Conservation (phyloP, 2,113 vertebrate genomes). For the Meles meles region DNA sequence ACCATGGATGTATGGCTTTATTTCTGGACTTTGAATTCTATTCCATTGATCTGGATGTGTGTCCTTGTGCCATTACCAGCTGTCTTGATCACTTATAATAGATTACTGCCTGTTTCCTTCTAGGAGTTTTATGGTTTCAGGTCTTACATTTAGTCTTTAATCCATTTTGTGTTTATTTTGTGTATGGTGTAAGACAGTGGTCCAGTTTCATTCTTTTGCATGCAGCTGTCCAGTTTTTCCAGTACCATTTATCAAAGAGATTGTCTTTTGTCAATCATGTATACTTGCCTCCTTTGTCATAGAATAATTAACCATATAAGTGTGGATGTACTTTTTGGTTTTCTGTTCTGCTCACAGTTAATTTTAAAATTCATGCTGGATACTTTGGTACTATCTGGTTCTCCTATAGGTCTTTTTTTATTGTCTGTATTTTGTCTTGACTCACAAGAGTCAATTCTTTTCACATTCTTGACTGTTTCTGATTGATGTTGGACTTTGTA, state of each 20-base stretch:
- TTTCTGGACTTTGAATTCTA: background rate
- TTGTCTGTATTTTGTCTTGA: background rate
- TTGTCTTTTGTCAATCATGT: background rate
- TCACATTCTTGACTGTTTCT: background rate
- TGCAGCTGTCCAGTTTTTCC: background rate
- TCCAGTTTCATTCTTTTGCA: background rate
- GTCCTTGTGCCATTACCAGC: background rate
- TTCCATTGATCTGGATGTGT: background rate
- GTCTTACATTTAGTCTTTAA: background rate
- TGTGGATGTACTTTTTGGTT: background rate
- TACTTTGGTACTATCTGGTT: background rate
- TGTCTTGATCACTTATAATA: background rate
- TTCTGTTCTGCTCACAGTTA: background rate
- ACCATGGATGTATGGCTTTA: background rate
- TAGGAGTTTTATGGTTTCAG: background rate
- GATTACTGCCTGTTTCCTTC: background rate
- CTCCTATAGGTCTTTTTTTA: background rate
- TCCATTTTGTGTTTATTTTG: background rate
- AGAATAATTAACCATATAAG: background rate
- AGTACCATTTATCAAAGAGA: background rate
- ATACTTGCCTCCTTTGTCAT: background rate
- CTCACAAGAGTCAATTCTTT: background rate
- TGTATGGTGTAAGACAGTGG: background rate
- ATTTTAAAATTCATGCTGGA: background rate
- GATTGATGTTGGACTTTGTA: background rate